phyloP scores from a whole-genome alignment of 2,888 invertebrate species.

The Sarcophaga variegata region DNA sequence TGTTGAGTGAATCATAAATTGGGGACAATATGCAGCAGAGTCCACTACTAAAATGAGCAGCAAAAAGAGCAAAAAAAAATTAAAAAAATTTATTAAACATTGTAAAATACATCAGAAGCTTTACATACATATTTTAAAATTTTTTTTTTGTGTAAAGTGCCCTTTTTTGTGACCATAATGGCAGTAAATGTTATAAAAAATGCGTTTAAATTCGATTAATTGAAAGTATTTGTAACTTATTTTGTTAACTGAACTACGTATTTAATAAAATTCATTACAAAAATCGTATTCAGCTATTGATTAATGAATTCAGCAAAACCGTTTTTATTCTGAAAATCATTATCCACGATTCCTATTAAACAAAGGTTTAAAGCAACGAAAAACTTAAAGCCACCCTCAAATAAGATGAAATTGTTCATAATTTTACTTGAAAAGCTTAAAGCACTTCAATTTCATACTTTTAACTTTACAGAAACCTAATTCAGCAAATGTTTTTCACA shows the following conservation, averaged over 20 bases:
- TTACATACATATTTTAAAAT: no score
- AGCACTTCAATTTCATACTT: not conserved
- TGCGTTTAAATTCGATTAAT: no score
- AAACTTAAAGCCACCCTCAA: not conserved
- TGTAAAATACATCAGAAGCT: not conserved
- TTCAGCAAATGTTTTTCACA: not conserved
- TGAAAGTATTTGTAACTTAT: no score
- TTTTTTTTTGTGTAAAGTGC: no score
- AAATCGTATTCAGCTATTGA: not conserved
- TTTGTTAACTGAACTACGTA: no score
- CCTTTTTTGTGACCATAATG: no score
- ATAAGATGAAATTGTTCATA: not conserved
- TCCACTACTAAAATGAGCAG: not conserved
- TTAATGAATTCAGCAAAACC: not conserved
- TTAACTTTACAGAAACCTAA: not conserved
- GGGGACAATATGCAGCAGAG: not conserved
- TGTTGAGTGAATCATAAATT: conserved; percentile 51
- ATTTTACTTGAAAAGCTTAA: not conserved
- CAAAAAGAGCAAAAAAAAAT: not conserved
- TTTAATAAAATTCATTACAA: no score
- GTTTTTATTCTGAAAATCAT: not conserved
- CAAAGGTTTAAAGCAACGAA: not conserved
- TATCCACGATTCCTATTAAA: no score
- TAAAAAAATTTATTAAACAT: not conserved
- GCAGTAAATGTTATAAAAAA: no score